These are phyloP conservation scores for Cyphomyrmex costatus DNA, from an alignment of 1,140 invertebrate genomes.

Conservation along the genomic window DNA sequence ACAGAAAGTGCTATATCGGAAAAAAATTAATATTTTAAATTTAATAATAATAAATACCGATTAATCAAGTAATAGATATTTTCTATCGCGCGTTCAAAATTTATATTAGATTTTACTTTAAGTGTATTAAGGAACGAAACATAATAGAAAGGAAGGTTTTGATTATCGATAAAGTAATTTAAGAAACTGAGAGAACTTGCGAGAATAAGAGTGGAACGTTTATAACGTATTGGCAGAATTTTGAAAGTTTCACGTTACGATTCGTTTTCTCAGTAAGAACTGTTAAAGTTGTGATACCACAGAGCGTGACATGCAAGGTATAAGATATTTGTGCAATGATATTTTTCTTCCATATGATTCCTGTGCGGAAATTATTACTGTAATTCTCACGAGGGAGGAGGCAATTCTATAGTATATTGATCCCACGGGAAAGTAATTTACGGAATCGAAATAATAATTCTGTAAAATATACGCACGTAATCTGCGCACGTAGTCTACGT, in stretches of 20 bases:
- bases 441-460: constrained; percentile 58
- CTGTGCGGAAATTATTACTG: constrained; percentile 64
- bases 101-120: not conserved
- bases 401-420: constrained; percentile 28
- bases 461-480: constrained; percentile 58
- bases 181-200: not conserved
- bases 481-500: not conserved
- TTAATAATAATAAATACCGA: not conserved
- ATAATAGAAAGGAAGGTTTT: not conserved
- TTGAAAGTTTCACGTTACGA: constrained; percentile 66
- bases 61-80: not conserved
- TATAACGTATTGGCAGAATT: constrained; percentile 64
- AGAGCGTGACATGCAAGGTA: constrained; percentile 53
- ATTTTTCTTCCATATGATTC: constrained; percentile 68
- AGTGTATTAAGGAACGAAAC: not conserved
- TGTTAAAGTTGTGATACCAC: constrained; percentile 41
- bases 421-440: constrained; percentile 62
- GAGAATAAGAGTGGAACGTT: not conserved
- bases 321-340: constrained; percentile 22
- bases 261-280: constrained; percentile 59
- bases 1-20: not conserved
- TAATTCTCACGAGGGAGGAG: not conserved
- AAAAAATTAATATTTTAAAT: not conserved
- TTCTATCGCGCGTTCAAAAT: not conserved
- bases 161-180: not conserved